Conservation (phyloP, 2,113 vertebrate genomes). For the Halcyon malimbica region DNA sequence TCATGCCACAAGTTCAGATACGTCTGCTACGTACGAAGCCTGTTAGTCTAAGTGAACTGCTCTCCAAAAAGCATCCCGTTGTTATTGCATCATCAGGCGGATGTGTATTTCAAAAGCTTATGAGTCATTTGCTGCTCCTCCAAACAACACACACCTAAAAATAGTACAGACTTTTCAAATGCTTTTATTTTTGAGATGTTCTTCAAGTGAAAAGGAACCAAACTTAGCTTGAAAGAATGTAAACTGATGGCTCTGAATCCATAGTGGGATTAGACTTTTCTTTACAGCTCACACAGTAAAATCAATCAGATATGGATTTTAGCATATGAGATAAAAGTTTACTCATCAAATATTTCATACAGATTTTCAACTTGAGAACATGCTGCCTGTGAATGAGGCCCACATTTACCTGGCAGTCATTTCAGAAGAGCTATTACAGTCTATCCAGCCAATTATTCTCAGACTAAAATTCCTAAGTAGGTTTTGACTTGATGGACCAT, state of each 20-base stretch:
- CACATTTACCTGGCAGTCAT: slow-evolving; percentile 62
- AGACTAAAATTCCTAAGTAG: slow-evolving; percentile 73
- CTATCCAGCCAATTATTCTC: slow-evolving; percentile 74
- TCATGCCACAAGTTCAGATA: background rate
- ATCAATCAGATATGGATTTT: slow-evolving; percentile 65
- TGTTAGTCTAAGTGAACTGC: background rate
- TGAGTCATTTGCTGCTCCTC: background rate
- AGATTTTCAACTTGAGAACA: slow-evolving; percentile 36
- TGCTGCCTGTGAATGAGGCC: slow-evolving; percentile 47
- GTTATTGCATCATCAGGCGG: background rate
- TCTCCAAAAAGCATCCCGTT: background rate
- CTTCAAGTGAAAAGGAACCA: background rate
- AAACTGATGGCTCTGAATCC: background rate
- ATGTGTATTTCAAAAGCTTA: background rate
- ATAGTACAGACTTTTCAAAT: background rate
- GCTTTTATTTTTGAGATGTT: background rate
- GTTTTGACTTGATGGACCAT: slow-evolving; percentile 79
- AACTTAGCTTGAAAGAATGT: slow-evolving; percentile 13
- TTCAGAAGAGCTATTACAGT: slow-evolving; percentile 67
- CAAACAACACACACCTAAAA: background rate
- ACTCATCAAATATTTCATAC: slow-evolving; percentile 56
- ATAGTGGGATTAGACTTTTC: background rate
- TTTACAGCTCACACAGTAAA: slow-evolving; percentile 36
- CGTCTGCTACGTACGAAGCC: background rate
- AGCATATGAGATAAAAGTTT: slow-evolving; percentile 51